Evolutionary conservation across 2,797 vertebrate genomes (phyloP), one percentile per base, ranked within the genome.

Genomic region (Nannoperca australis): DNA sequence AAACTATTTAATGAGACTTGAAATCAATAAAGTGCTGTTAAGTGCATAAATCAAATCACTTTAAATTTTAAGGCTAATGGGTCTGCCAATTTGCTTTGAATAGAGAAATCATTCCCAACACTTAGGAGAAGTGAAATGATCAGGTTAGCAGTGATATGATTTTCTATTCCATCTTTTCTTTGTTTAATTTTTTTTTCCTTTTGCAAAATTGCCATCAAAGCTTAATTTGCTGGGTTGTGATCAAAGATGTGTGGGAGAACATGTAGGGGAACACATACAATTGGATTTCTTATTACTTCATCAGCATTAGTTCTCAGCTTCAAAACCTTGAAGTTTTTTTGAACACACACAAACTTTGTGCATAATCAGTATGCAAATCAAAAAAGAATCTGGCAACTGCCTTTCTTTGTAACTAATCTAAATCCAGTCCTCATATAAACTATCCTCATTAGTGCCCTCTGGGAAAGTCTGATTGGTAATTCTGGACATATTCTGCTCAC

Each of bases 11-110:
- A 85, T 81, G 78, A 78, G 66, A 62, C 73, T 66, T 73, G 63
- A 74, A 85, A 88, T 88, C 85, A 86, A 84, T 86, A 72, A 76
- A 67, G 59, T 81, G 76, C 60, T 63, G 56, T 87, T 85, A 68
- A 68, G 80, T 73, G 53, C 66, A 55, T 61, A 59, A 79, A 83
- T 83, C 49, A 73, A 84, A 81, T 44, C 4, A 22, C 70, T 74
- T 42, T 73, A 49, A 79, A 85, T 63, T 59, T 56, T 59, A 70
- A 76, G 70, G 79, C 54, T 83, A 84, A 86, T 72, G 60, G 65
- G 24, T 76, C 54, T 67, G 76, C 53, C 69, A 65, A 58, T 81
- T 73, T 49, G 38, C 60, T 72, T 36, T 72, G 51, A 80, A 79
- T 59, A 54, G 53, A 54, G 32, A 70, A 74, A 81, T 80, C 53